Conservation (phyloP, 2,797 vertebrate species). For the Sebastes trivittatus region DNA sequence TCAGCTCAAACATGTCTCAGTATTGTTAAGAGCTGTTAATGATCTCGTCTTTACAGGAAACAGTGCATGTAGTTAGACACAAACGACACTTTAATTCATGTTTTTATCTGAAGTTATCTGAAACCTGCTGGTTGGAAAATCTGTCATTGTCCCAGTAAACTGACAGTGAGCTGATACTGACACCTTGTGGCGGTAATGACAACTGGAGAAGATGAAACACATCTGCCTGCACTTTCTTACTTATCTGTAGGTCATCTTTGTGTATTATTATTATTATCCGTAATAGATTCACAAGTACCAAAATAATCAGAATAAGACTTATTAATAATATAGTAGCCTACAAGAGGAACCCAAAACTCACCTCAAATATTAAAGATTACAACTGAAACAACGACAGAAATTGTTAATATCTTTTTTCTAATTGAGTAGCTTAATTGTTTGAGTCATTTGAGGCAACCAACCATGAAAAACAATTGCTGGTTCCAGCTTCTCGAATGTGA, state of each 20-base stretch:
- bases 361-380: not conserved
- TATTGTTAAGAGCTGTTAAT: not conserved
- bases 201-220: not conserved
- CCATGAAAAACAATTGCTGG: not conserved
- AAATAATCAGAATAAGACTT: not conserved
- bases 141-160: not conserved
- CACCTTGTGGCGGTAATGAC: slow-evolving; percentile 45
- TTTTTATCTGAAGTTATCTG: not conserved
- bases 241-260: not conserved
- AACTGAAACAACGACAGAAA: not conserved
- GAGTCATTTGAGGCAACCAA: not conserved
- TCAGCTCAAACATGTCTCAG: not conserved
- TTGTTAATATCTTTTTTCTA: not conserved
- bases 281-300: not conserved
- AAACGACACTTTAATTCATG: not conserved
- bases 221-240: not conserved
- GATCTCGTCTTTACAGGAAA: not conserved
- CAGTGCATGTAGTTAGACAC: not conserved
- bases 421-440: not conserved
- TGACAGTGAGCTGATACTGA: slow-evolving; percentile 26
- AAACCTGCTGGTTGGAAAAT: not conserved
- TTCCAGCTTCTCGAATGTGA: not conserved
- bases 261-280: not conserved
- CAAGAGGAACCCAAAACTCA: not conserved
- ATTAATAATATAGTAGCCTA: too few relatives aligned